These are phyloP conservation scores for Sapajus apella DNA, from an alignment of 2,113 vertebrate genomes.

Conservation along the genomic window DNA sequence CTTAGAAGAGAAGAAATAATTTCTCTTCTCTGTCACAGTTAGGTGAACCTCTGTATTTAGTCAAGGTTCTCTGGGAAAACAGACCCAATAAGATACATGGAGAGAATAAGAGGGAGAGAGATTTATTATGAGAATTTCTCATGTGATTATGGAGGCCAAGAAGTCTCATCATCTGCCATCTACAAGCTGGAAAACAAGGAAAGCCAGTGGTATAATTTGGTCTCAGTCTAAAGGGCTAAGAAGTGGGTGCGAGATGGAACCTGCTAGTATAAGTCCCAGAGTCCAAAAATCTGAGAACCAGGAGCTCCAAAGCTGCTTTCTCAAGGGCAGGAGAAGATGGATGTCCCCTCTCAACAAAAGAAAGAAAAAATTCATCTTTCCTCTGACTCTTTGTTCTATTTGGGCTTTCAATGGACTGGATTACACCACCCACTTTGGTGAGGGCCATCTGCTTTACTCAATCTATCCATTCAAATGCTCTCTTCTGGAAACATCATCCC, in stretches of 20 bases:
- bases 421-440: neutral
- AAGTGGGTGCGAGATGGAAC: neutral
- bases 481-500: neutral
- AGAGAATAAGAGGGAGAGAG: neutral
- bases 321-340: neutral
- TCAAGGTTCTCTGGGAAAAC: neutral
- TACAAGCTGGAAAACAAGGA: neutral
- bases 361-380: neutral
- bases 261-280: neutral
- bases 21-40: neutral
- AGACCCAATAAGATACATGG: neutral
- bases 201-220: neutral
- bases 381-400: neutral
- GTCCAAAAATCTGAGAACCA: neutral
- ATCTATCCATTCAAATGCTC: neutral
- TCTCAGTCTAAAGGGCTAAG: neutral
- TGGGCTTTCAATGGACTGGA: neutral
- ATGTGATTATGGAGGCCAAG: neutral
- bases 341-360: neutral
- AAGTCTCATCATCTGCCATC: neutral
- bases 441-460: neutral
- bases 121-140: no score
- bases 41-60: neutral
- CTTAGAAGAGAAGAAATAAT: neutral
- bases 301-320: neutral